These are phyloP conservation scores for Tyria jacobaeae DNA, from an alignment of 2,888 invertebrate species.

Conservation along the genomic window DNA sequence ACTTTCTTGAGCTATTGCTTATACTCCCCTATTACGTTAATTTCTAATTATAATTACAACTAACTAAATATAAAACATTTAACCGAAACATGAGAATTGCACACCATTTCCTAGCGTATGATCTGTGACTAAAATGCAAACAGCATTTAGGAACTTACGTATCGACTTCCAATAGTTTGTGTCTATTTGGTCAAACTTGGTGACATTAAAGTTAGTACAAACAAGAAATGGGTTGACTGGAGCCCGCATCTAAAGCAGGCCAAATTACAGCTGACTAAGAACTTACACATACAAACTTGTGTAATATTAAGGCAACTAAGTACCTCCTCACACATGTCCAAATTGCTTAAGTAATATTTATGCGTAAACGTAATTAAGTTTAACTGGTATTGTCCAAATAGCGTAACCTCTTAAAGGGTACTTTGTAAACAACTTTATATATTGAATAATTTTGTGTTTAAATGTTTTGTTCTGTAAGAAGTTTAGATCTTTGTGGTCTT, in stretches of 20 bases:
- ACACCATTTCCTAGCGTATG: slow-evolving; percentile 9
- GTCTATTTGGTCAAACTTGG: slow-evolving; percentile 65
- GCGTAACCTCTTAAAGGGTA: slow-evolving; percentile 43
- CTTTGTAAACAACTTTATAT: slow-evolving; percentile 40
- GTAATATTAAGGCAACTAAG: slow-evolving; percentile 42
- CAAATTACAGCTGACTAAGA: slow-evolving; percentile 67
- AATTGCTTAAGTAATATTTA: slow-evolving; percentile 55
- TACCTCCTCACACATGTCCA: slow-evolving; percentile 46
- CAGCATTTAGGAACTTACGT: slow-evolving; percentile 50
- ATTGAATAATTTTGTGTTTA: slow-evolving; percentile 26
- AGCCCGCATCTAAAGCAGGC: slow-evolving; percentile 69
- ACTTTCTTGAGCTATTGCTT: no score
- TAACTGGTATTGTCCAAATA: slow-evolving; percentile 49
- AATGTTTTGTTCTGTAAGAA: not conserved
- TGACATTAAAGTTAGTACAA: slow-evolving; percentile 70
- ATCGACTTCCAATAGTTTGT: slow-evolving; percentile 66
- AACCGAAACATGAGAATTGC: not conserved
- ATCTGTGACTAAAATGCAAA: slow-evolving; percentile 40
- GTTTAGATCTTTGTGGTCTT: not conserved
- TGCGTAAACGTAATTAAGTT: slow-evolving; percentile 49
- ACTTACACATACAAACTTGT: slow-evolving; percentile 55
- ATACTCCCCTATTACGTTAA: not conserved
- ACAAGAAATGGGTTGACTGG: slow-evolving; percentile 66
- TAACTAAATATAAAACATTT: not conserved
- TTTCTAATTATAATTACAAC: not conserved